These are phyloP conservation scores for Argyra leucocephala DNA, from an alignment of 2,888 invertebrate species.

Conservation along the genomic window DNA sequence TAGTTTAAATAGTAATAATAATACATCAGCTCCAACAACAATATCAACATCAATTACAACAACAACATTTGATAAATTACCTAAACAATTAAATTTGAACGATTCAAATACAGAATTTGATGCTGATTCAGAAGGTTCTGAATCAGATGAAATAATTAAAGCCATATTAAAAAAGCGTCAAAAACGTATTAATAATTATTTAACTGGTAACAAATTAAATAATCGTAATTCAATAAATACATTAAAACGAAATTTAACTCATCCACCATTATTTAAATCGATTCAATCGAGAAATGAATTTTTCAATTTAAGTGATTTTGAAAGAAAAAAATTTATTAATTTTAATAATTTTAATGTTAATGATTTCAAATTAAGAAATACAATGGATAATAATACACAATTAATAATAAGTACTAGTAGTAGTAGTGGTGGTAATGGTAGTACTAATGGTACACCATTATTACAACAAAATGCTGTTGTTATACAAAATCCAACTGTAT, in stretches of 20 bases:
- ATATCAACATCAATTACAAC: slow-evolving; percentile 19
- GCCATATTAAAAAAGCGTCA: background rate
- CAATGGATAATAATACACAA: background rate
- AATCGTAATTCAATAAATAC: slow-evolving; percentile 19
- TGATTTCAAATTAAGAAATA: background rate
- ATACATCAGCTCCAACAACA: slow-evolving; percentile 21
- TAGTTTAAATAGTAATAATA: slow-evolving; percentile 27
- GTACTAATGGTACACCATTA: background rate
- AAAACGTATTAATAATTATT: slow-evolving; percentile 11
- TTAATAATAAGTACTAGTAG: too few relatives aligned
- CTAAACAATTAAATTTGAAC: slow-evolving; percentile 21
- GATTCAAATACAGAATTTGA: slow-evolving; percentile 47
- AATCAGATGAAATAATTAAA: slow-evolving; percentile 41
- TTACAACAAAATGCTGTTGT: slow-evolving; percentile 12
- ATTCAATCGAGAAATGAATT: background rate
- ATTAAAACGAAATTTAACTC: slow-evolving; percentile 19
- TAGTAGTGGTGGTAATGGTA: background rate
- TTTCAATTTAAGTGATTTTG: slow-evolving; percentile 23
- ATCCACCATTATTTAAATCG: slow-evolving; percentile 17
- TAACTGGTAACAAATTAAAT: slow-evolving; percentile 19
- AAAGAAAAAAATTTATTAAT: slow-evolving; percentile 33
- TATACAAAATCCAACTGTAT: slow-evolving; percentile 9
- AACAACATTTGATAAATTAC: slow-evolving; percentile 18
- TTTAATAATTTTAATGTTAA: slow-evolving; percentile 7
- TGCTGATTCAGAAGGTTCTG: slow-evolving; percentile 51